Base-by-base conservation (phyloP, 2,888 invertebrate genomes). In the Sarcophaga variegata region DNA sequence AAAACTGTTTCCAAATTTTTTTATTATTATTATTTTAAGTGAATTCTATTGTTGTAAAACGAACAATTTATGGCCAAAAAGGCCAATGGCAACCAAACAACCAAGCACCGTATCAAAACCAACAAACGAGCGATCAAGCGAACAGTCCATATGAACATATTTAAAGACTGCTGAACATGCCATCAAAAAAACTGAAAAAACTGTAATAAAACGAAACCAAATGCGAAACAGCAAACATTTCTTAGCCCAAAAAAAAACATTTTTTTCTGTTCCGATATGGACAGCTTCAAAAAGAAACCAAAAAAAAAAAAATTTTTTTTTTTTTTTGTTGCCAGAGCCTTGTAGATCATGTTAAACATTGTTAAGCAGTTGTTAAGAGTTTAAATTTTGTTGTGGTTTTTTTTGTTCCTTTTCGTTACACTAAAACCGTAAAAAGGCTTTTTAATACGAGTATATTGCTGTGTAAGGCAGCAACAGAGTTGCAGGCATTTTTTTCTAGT, bases 321-420 rank as follows among this genome's bases (percentile, higher is more conserved):
- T 27, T 37, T 37, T 6, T 37, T 37, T 37, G 20, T 69, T 27
- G 22, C 67, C 12, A 77, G 69, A 83, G 81, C 69, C 83, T 83
- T 86, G 86, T 86, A 86, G 80, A 86, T 83, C 86, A 86, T 86
- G 86, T 86, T 83, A 62, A 81, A 86, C 86, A 83, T 81, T 81
- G 83, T 82, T 76, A 81, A 85, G 85, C 81, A 77, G 81, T 81
- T 81, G 85, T 85, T 78, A 60, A 69, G 49, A 54, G 45, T 64
- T 64, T 54, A 59, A 59, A 12, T 74, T 37, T 37, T 37, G 6
- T 37, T 14, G 3, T 37, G 69, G 6, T 37, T 37, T 37, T 27
- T 27, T 4, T 63, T 11, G 3, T 37, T 66, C 27, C 2, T 66
- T 37, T 12, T 47, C 37, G 8, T 67, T 17, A 14, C 14, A 14